Evolutionary conservation across 2,888 invertebrate species (phyloP).

Genomic region (Conchocele bisecta): DNA sequence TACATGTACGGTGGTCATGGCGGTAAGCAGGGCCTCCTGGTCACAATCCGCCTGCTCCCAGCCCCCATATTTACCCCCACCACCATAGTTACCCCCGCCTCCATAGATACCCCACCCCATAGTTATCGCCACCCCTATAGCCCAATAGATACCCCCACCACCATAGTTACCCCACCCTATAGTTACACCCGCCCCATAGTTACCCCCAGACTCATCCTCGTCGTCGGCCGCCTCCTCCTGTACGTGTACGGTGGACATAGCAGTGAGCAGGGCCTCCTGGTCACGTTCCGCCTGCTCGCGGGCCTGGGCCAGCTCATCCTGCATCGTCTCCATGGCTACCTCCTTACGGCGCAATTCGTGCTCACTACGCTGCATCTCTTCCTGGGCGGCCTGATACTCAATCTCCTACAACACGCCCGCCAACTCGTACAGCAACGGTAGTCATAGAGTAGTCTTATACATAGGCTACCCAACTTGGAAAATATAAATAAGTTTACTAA

Average conservation of each 20-base stretch:
- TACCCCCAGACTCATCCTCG: conserved; percentile 85
- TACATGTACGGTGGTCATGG: conserved; percentile 48
- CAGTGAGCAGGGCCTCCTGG: conserved; percentile 49
- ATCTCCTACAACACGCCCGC: conserved; percentile 36
- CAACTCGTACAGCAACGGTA: too few species aligned
- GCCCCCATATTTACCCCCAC: neutral
- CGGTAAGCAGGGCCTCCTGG: conserved; percentile 50
- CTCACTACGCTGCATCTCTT: conserved; percentile 51
- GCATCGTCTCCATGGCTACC: conserved; percentile 67
- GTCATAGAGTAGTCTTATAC: too few species aligned
- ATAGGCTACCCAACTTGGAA: too few species aligned
- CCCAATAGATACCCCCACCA: neutral
- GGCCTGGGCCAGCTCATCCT: conserved; percentile 56
- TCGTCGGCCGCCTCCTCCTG: conserved; percentile 90
- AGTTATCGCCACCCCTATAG: neutral
- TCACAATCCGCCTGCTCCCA: conserved; percentile 68
- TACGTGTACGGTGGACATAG: conserved; percentile 48
- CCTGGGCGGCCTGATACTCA: conserved; percentile 41
- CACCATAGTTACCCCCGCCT: too few species aligned
- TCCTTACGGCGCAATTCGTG: conserved; percentile 60
- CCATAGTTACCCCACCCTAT: neutral
- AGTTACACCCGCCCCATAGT: neutral
- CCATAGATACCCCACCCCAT: neutral
- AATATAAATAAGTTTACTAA: too few species aligned
- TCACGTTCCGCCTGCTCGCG: conserved; percentile 45